Evolutionary conservation across 2,888 invertebrate genomes (phyloP), one percentile per base, ranked within the genome.

Genomic region (Biston betularia): DNA sequence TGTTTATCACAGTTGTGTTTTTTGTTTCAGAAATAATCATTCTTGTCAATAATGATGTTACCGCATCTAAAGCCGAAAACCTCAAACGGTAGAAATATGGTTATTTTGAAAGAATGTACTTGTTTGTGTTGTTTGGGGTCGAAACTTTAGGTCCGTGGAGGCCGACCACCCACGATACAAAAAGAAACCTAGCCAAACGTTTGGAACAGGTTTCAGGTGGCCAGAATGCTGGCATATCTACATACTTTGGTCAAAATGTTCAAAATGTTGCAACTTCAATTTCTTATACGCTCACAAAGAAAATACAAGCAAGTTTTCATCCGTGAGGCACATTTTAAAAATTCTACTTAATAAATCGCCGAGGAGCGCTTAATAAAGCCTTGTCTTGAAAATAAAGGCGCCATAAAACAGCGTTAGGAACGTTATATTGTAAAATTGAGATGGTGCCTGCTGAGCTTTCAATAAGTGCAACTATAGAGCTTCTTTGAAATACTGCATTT

Each of bases 301-400:
- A 59, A 59, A 49, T 34, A 40, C 38, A 50, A 57, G 52, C 59
- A 58, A 63, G 48, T 24, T 34, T 59, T 63, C 49, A 33, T 50
- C 38, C 52, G 57, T 34, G 14, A 34, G 57, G 62, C 61, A 54
- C 62, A 63, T 59, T 68, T 62, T 68, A 46, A 63, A 67, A 68
- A 68, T 63, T 44, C 24, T 54, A 34, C 53, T 63, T 63, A 24
- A 59, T 63, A 59, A 55, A 63, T 63, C 40, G 67, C 50, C 59
- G 35, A 45, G 59, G n/a, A 49, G 55, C 67, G 67, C 58, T 68
- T 63, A 68, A 63, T 63, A 63, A 55, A 61, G 69, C 50, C 62
- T 62, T 59, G 71, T 64, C 63, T 64, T 55, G 68, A 63, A 65
- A 68, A 68, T 70, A 68, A 66, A 61, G 65, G 65, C 61, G 54